Conservation (phyloP, 2,113 vertebrate genomes). For the Tor tambroides region DNA sequence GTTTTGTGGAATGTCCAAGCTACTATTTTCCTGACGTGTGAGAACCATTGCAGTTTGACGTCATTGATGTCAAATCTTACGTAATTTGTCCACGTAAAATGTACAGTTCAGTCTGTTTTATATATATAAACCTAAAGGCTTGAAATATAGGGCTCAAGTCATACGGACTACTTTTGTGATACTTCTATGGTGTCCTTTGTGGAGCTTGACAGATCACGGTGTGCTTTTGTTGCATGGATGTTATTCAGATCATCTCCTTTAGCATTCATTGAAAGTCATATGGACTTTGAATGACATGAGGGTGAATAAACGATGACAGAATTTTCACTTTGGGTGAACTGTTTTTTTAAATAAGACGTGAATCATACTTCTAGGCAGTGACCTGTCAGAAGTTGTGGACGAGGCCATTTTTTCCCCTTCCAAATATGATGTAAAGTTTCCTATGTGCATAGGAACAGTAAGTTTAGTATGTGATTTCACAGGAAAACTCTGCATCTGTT, state of each 20-base stretch:
- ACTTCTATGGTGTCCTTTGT: background rate
- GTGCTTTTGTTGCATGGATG: background rate
- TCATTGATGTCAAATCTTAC: background rate
- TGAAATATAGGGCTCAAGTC: background rate
- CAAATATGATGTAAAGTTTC: constrained; percentile 27
- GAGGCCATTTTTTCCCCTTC: background rate
- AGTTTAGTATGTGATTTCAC: background rate
- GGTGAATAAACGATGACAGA: background rate
- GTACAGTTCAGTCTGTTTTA: background rate
- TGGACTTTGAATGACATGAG: background rate
- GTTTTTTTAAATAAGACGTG: background rate
- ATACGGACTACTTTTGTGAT: background rate
- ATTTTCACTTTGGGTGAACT: background rate
- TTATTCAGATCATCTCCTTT: background rate
- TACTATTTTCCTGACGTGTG: background rate
- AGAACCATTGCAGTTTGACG: background rate
- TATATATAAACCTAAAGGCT: background rate
- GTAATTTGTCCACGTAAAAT: background rate
- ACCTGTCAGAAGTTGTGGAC: background rate
- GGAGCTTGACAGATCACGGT: background rate
- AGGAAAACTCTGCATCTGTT: constrained; percentile 32
- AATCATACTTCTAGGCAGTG: background rate
- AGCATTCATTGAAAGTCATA: background rate
- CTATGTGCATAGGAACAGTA: constrained; percentile 5
- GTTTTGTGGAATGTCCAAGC: background rate